A percentile compares a stretch with the other conserved stretches of the same genome.
These are phyloP conservation scores for Cardiocondyla obscurior DNA, from an alignment of 1,140 invertebrate species.

Conservation along the genomic window DNA sequence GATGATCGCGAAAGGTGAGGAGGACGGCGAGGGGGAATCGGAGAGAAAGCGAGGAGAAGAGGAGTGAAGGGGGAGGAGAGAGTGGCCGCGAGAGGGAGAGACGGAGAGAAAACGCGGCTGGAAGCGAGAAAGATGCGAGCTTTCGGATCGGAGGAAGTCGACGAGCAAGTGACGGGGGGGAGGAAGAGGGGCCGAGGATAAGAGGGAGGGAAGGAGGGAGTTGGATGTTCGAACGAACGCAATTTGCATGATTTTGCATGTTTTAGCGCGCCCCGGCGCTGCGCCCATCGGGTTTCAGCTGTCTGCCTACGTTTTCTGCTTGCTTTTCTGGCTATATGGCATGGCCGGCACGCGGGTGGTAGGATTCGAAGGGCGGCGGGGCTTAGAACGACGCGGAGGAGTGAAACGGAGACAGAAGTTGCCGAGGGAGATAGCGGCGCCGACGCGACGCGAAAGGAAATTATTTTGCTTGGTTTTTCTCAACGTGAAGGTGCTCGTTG, in stretches of 20 bases:
- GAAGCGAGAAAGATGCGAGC: slow-evolving; percentile 42
- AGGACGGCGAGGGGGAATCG: slow-evolving; percentile 17
- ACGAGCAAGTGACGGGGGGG: slow-evolving; percentile 47
- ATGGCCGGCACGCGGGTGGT: slow-evolving; percentile 39
- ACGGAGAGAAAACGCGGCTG: slow-evolving; percentile 35
- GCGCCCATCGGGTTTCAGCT: slow-evolving; percentile 79
- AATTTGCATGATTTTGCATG: slow-evolving; percentile 84
- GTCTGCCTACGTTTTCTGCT: slow-evolving; percentile 81
- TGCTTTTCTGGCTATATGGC: slow-evolving; percentile 79
- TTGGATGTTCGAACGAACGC: slow-evolving; percentile 77
- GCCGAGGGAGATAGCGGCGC: slow-evolving; percentile 16
- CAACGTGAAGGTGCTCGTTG: slow-evolving; percentile 65
- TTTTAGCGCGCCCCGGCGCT: slow-evolving; percentile 80
- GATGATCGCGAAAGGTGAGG: slow-evolving; percentile 56
- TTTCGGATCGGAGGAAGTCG: slow-evolving; percentile 59
- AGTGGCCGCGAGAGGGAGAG: slow-evolving; percentile 66
- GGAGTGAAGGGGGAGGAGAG: slow-evolving; percentile 30
- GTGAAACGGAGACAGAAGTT: slow-evolving; percentile 65
- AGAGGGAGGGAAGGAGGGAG: slow-evolving; percentile 12
- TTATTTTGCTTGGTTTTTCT: slow-evolving; percentile 82
- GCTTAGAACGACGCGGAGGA: slow-evolving; percentile 44
- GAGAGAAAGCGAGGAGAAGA: slow-evolving; percentile 62
- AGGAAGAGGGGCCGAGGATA: slow-evolving; percentile 29
- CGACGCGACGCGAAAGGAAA: slow-evolving; percentile 67
- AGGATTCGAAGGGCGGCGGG: slow-evolving; percentile 4